A percentile compares a stretch with the other conserved stretches of the same genome.
These are phyloP conservation scores for Drosophila nasuta DNA, from an alignment of 1,140 invertebrate genomes.

Conservation along the genomic window DNA sequence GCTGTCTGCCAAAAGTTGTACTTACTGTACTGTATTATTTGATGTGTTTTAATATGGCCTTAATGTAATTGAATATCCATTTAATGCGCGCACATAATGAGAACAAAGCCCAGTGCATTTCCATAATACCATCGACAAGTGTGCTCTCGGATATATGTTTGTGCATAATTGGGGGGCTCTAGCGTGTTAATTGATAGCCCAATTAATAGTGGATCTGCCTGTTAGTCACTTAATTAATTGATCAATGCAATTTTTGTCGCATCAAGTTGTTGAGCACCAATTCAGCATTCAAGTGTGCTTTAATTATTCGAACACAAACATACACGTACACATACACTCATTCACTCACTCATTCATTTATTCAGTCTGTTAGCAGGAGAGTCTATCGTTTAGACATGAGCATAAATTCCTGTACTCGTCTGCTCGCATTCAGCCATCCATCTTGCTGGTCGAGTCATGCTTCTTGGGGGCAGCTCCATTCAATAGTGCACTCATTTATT, in stretches of 20 bases:
- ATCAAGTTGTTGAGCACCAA: conserved; percentile 25
- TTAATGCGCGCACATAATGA: conserved; percentile 67
- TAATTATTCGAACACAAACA: conserved; percentile 56
- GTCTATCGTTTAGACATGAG: conserved; percentile 24
- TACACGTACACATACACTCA: background rate
- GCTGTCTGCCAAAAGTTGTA: conserved; percentile 20
- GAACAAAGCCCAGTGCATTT: conserved; percentile 17
- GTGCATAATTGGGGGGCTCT: conserved; percentile 58
- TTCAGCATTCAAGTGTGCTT: conserved; percentile 37
- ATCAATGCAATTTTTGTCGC: conserved; percentile 45
- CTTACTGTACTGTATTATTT: conserved; percentile 19
- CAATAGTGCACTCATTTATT: conserved; percentile 73
- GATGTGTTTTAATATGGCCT: conserved; percentile 55
- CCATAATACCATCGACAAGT: conserved; percentile 2
- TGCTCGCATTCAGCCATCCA: conserved; percentile 1
- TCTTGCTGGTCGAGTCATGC: background rate
- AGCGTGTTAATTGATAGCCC: conserved; percentile 71
- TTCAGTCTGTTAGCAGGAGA: background rate
- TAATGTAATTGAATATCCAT: conserved; percentile 71
- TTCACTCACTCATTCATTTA: conserved; percentile 1
- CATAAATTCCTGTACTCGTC: conserved; percentile 17
- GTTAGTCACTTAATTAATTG: conserved; percentile 61
- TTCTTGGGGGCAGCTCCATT: conserved; percentile 37
- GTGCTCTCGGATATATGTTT: conserved; percentile 9
- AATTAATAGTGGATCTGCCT: conserved; percentile 52